Evolutionary conservation across 2,888 invertebrate genomes (phyloP), one percentile per base, ranked within the genome.

Genomic region (Hyppa rectilinea): DNA sequence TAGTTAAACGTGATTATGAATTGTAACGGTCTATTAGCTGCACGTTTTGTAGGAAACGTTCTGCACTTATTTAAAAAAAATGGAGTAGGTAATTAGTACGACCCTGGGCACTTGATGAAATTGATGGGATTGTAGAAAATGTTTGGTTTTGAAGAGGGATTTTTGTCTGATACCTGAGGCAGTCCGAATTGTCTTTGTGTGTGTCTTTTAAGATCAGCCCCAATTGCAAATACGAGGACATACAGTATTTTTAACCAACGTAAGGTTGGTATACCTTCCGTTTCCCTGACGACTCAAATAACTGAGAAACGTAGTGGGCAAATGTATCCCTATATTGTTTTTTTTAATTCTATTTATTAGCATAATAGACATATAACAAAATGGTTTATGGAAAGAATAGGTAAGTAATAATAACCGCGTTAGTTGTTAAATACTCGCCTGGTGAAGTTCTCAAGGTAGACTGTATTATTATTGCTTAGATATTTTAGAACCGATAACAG

Each of bases 1-100:
- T 70, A 29, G 38, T 40, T n/a, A 52, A 77, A 75, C 74, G 74
- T 75, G 74, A 70, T 77, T 61, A 50, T 52, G 56, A 58, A 52
- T 65, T 45, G 60, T 40, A 52, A 63, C 63, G 69, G 47, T 53
- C 50, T 61, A 61, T 52, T 52, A 56, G 56, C 47, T 70, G 38
- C 77, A 77, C 61, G 70, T 75, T 77, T 77, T 45, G 10, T 36
- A 69, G 55, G 34, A 55, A 45, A 55, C 3, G 12, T 60, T 66
- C n/a, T 29, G 20, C 5, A 23, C 23, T 50, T 49, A 50, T 36
- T 29, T n/a, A n/a, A n/a, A n/a, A n/a, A n/a, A 7, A 49, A 26
- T 10, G 14, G 2, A 43, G 67, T 34, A 14, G 29, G 2, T 36
- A 50, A 0, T 7, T 20, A 71, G 14, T 34, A 20, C 23, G 10